Base-by-base conservation (phyloP, 1,140 invertebrate species). In the Caenorhabditis brenneri region DNA sequence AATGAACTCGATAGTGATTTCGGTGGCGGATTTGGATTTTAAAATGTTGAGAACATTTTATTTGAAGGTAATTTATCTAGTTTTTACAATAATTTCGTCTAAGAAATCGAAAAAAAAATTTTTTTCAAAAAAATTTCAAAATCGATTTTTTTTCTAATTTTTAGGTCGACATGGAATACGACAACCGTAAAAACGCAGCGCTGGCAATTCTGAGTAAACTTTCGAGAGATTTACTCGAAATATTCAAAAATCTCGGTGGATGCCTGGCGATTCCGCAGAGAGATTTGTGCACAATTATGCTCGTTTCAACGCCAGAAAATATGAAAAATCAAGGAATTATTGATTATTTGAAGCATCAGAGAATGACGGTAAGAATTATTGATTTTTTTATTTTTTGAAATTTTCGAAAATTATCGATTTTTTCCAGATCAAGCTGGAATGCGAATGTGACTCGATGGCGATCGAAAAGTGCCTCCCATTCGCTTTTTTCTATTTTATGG, bases 161-260 rank as follows among this genome's bases (percentile, higher is more conserved):
- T 51, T 33, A 65, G 60, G 60, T 65, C 29, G 60, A 65, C n/a
- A 65, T 65, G 60, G 60, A 65, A 36, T 65, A 36, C 19, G 60
- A 65, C 19, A 65, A 65, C 36, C 60, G 60, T 29, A 65, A 65
- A n/a, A 65, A 65, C n/a, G 60, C 60, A n/a, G 60, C 60, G 16
- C 33, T 65, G 12, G 60, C 60, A 19, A 65, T 65, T 65, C 60
- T 65, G 3, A 65, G 16, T 9, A 65, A 65, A 9, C 31, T 65
- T 36, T 65, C 31, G 5, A 33, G 60, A 36, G 60, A 65, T 36
- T 19, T 65, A n/a, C 31, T 65, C 5, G n/a, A 65, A 24, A n/a
- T 36, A 19, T 39, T 5, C 31, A 9, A 33, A 19, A 7, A 33
- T 1, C 36, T 65, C 31, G 60, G 60, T 9, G 60, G 60, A 4